Conservation (phyloP, 2,797 vertebrate species). For the Syndactyla subalaris region DNA sequence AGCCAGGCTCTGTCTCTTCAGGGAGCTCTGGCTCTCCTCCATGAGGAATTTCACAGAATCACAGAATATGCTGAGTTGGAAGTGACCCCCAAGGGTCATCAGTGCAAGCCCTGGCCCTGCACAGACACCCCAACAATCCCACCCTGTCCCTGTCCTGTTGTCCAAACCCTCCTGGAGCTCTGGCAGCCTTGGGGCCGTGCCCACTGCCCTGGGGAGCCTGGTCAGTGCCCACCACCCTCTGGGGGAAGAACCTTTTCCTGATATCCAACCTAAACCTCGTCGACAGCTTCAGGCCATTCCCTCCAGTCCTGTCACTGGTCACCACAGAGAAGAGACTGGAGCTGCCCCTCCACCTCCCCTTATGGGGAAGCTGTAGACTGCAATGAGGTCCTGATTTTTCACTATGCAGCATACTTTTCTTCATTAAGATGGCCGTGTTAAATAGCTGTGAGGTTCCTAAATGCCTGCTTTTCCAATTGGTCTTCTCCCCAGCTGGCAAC, state of each 20-base stretch:
- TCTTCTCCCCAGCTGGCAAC: neutral
- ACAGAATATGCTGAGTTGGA: neutral
- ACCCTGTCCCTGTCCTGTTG: neutral
- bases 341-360: neutral
- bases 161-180: neutral
- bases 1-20: neutral
- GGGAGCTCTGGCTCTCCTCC: neutral
- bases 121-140: neutral
- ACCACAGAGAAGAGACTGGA: neutral
- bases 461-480: neutral
- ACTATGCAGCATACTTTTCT: neutral
- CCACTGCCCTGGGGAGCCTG: neutral
- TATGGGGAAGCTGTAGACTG: neutral
- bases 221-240: neutral
- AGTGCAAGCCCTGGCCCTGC: neutral
- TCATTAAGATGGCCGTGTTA: neutral
- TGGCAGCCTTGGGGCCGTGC: neutral
- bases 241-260: neutral
- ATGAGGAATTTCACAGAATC: neutral
- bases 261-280: neutral
- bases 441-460: constrained; percentile 28
- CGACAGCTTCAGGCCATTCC: neutral
- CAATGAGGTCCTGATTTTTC: neutral
- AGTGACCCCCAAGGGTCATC: neutral
- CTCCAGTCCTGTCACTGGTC: neutral